Conservation (phyloP, 2,797 vertebrate genomes). For the Sternarchorhynchus goeldii region DNA sequence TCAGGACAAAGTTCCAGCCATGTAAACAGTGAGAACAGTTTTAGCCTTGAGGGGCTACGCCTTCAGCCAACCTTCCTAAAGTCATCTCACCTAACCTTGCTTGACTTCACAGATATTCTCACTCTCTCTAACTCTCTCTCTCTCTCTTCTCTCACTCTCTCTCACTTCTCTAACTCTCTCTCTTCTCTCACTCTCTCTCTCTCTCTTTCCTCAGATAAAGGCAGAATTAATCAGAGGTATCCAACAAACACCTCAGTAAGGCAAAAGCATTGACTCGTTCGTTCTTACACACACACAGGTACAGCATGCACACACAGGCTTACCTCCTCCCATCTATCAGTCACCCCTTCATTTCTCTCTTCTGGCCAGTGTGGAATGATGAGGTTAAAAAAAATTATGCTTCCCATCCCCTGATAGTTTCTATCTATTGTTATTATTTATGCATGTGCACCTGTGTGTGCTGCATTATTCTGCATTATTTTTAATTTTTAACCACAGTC, state of each 20-base stretch:
- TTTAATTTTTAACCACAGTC: no score
- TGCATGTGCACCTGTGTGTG: no score
- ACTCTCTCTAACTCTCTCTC: neutral
- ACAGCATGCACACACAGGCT: conserved; percentile 2
- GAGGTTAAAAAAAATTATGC: neutral
- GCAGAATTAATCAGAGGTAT: conserved; percentile 16
- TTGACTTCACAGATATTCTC: conserved; percentile 21
- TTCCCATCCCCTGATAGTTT: neutral
- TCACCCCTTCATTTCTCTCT: conserved; percentile 10
- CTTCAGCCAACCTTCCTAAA: neutral
- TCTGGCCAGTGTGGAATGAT: neutral
- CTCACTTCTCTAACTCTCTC: neutral
- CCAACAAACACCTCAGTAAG: conserved; percentile 6
- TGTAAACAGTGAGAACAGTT: neutral
- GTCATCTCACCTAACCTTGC: conserved; percentile 2
- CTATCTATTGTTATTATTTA: no score
- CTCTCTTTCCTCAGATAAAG: conserved; percentile 22
- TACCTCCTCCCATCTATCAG: neutral
- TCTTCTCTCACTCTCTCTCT: neutral
- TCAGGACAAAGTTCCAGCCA: no score
- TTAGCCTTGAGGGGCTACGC: neutral
- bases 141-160: neutral
- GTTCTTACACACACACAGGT: no score
- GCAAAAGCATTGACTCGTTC: neutral
- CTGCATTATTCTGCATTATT: no score